Evolutionary conservation across 2,797 vertebrate species (phyloP), one percentile per base, ranked within the genome.

Genomic region (Paedocypris micromegethes): DNA sequence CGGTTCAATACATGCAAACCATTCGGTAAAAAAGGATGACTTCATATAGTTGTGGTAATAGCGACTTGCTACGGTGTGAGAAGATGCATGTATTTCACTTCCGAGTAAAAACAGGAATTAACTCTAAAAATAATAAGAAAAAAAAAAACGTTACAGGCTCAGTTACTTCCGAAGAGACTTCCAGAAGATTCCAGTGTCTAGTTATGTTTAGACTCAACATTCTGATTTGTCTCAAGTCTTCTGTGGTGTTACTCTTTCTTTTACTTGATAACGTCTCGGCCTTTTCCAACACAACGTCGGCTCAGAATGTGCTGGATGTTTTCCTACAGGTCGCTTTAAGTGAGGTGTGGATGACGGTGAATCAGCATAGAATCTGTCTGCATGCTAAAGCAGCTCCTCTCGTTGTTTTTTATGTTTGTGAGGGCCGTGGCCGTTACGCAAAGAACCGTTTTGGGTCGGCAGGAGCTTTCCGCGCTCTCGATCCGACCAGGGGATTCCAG

Each of bases 391-490:
- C 80, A 92, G 83, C 79, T 97, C 94, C n/a, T 97, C 94, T 23
- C 88, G 88, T 59, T 92, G 91, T 81, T 81, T 95, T 85, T 93
- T 94, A 81, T 77, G 50, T 82, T 93, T 92, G 1, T 75, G 73
- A 0, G 90, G 91, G 8, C 88, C 91, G 80, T 94, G 94, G 66
- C 96, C 95, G 0, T 98, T 99, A 76, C 92, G 91, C 77, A 98
- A 58, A 41, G 92, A 92, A 62, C 97, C 96, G 0, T 99, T 99
- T 83, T 98, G 94, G 63, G 90, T 89, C 0, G 92, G 86, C 4
- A 98, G 90, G 55, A 97, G 91, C 3, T 93, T 94, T 56, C 96
- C 94, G 4, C 95, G 92, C 54, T 98, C 96, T 53, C 93, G 88
- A 75, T 97, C 96, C 0, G 91, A 92, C 95, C 96, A 98, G 5